phyloP scores from a whole-genome alignment of 2,888 invertebrate genomes.

The Tanypteryx hageni region DNA sequence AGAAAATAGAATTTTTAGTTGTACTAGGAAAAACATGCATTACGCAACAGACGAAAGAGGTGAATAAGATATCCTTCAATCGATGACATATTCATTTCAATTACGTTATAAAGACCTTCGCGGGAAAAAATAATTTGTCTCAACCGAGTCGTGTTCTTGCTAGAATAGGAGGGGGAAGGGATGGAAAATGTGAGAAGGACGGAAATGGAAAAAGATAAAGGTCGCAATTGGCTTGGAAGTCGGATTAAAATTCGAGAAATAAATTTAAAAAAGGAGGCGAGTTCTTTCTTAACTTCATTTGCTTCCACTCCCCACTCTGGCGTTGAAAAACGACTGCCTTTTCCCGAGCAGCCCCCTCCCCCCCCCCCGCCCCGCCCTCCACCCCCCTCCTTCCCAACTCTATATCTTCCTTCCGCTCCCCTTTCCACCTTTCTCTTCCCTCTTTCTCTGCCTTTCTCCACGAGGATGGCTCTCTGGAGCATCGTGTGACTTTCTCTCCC shows the following conservation, averaged over 20 bases:
- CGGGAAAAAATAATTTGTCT: background rate
- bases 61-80: background rate
- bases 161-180: background rate
- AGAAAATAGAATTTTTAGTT: too few species aligned
- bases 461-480: constrained; percentile 37
- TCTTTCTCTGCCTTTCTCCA: background rate
- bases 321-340: constrained; percentile 32
- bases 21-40: too few species aligned
- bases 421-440: too few species aligned
- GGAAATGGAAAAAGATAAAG: constrained; percentile 38
- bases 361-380: background rate
- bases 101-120: background rate
- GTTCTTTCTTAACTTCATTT: constrained; percentile 44
- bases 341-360: background rate
- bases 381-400: background rate
- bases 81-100: constrained; percentile 45
- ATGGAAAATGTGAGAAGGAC: background rate
- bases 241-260: constrained; percentile 11
- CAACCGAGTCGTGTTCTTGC: background rate
- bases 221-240: constrained; percentile 43
- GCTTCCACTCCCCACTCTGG: background rate
- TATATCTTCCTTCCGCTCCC: too few species aligned
- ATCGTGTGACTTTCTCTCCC: background rate
- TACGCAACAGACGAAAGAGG: too few species aligned
- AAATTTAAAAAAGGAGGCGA: too few species aligned